Evolutionary conservation across 2,797 vertebrate species (phyloP), one percentile per base, ranked within the genome.

Genomic region (Lacerta agilis): DNA sequence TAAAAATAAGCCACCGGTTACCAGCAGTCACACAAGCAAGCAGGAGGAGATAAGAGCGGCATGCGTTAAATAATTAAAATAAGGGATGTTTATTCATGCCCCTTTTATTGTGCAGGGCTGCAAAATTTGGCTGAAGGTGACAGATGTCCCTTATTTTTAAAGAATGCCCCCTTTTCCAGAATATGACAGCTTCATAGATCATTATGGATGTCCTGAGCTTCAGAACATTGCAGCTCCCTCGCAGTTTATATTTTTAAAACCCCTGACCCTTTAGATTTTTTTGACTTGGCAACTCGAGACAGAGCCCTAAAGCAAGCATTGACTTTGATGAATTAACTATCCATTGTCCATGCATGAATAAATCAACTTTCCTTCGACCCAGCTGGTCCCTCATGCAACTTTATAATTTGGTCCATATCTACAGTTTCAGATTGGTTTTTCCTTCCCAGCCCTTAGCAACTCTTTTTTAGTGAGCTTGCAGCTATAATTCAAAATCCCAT

Each of bases 111-210:
- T 87, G 45, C 23, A 1, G 75, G 2, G 13, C 79, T 86, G 9
- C 17, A 69, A 73, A 80, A 13, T 33, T 36, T 67, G 43, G 43
- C 69, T 89, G 78, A 80, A 67, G 38, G 41, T 85, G 88, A 89
- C 58, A 85, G 78, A 76, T 89, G 78, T 76, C 41, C 72, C 79
- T 89, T 85, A 81, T 85, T 89, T 81, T 88, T 83, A 88, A 83
- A 88, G 75, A 88, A 79, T 88, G 66, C 49, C 87, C 83, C 75
- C 2, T 81, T 85, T 76, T n/a, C 43, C 33, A 55, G 23, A 73
- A 76, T 17, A 80, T 85, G 78, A 85, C 83, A 88, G 77, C 67
- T 80, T 66, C 49, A 73, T 45, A 80, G 87, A 85, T 72, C 64
- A 80, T 72, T 88, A 77, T 87, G 58, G 61, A 69, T 66, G 38